Conservation (phyloP, 1,140 invertebrate species). For the Pygmarrhopalites habei region DNA sequence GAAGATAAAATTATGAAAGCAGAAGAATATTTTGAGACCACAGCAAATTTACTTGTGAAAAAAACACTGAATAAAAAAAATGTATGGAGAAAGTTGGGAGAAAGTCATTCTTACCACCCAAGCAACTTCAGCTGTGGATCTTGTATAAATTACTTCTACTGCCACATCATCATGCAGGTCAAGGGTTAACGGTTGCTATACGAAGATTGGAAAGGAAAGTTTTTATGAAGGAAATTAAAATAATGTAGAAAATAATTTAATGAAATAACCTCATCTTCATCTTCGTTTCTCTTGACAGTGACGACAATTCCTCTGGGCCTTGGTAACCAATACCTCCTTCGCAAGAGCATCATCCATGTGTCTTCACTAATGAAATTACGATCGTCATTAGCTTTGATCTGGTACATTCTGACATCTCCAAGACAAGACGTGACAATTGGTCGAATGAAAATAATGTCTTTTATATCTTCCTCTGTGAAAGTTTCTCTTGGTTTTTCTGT, state of each 20-base stretch:
- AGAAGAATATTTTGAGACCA: not conserved
- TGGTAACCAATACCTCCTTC: not conserved
- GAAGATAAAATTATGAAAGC: not conserved
- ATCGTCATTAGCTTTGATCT: not conserved
- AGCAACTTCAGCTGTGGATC: slow-evolving; percentile 6
- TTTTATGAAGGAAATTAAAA: not conserved
- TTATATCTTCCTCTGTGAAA: not conserved
- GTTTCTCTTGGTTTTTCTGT: not conserved
- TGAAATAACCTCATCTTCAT: too few species aligned
- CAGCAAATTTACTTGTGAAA: not conserved
- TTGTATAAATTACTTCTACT: slow-evolving; percentile 7
- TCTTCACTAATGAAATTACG: slow-evolving; percentile 1
- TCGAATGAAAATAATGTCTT: not conserved
- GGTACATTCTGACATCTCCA: slow-evolving; percentile 6
- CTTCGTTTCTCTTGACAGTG: too few species aligned
- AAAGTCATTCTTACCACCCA: slow-evolving; percentile 2
- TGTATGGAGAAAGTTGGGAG: too few species aligned
- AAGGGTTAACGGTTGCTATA: too few species aligned
- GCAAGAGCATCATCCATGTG: not conserved
- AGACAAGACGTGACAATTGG: not conserved
- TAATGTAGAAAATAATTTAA: too few species aligned
- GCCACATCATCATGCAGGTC: not conserved
- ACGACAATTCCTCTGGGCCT: not conserved
- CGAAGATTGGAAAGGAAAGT: not conserved
- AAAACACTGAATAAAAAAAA: not conserved